Conservation (phyloP, 2,888 invertebrate genomes). For the Synanthedon myopaeformis region DNA sequence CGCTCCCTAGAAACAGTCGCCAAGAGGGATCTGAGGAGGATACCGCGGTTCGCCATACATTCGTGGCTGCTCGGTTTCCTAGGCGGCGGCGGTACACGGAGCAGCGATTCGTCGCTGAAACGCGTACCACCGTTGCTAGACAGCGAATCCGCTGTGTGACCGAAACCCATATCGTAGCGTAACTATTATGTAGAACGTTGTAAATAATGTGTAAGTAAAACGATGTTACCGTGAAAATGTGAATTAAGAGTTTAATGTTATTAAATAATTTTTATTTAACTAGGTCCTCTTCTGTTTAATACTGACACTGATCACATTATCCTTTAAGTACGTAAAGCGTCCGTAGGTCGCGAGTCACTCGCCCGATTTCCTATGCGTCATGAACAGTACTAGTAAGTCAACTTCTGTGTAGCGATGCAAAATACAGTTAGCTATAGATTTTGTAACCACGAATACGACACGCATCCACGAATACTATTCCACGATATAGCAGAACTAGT, state of each 20-base stretch:
- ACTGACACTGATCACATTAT: slow-evolving; percentile 62
- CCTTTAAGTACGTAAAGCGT: not conserved
- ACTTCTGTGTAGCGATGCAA: too few relatives aligned
- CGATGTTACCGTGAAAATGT: slow-evolving; percentile 70
- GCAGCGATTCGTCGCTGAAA: slow-evolving; percentile 65
- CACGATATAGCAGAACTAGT: too few relatives aligned
- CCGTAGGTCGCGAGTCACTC: too few relatives aligned
- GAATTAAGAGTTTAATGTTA: slow-evolving; percentile 71
- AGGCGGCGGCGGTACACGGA: slow-evolving; percentile 77
- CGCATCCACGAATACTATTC: too few relatives aligned
- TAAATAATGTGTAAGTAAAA: slow-evolving; percentile 70
- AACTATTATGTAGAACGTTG: slow-evolving; percentile 19
- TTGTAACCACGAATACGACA: too few relatives aligned
- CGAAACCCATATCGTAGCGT: slow-evolving; percentile 3
- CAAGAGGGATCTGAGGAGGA: slow-evolving; percentile 60
- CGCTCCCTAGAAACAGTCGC: slow-evolving; percentile 80
- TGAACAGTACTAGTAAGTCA: too few relatives aligned
- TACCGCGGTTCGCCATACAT: slow-evolving; percentile 75
- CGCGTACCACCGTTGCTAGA: slow-evolving; percentile 59
- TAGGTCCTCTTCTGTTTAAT: slow-evolving; percentile 51
- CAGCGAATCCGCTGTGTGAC: slow-evolving; percentile 60
- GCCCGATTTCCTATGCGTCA: too few relatives aligned
- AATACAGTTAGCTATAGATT: too few relatives aligned
- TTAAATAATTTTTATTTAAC: slow-evolving; percentile 69
- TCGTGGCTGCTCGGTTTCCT: slow-evolving; percentile 82